Evolutionary conservation across 2,888 invertebrate species (phyloP).

Genomic region (Plutella xylostella): DNA sequence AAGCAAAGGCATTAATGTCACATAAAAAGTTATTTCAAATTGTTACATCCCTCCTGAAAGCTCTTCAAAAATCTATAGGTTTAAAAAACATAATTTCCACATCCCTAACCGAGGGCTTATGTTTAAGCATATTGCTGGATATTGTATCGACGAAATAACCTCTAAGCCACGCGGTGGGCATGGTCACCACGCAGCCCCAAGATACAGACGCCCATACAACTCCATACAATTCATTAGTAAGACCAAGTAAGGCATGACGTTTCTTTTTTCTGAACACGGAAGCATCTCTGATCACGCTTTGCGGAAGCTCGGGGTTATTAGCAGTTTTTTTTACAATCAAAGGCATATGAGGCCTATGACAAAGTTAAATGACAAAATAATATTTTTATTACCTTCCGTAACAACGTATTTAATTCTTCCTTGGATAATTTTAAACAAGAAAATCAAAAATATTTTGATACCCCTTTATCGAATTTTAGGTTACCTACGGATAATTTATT

Average conservation of each 20-base stretch:
- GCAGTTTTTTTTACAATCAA: constrained; percentile 23
- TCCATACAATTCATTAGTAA: constrained; percentile 51
- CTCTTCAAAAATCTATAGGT: constrained; percentile 41
- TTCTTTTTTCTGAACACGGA: constrained; percentile 40
- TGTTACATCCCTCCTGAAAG: constrained; percentile 60
- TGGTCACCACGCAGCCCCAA: constrained; percentile 49
- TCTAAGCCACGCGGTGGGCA: constrained; percentile 48
- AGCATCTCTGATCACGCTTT: constrained; percentile 61
- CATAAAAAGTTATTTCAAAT: constrained; percentile 48
- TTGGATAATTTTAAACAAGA: not conserved
- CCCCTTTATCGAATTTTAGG: not conserved
- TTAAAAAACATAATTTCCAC: constrained; percentile 29
- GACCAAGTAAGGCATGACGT: constrained; percentile 56
- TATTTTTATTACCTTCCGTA: not conserved
- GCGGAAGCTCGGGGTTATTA: constrained; percentile 60
- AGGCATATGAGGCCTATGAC: not conserved
- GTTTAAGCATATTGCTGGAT: constrained; percentile 48
- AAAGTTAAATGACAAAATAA: constrained; percentile 8
- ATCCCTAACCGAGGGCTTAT: constrained; percentile 39
- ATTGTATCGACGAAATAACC: constrained; percentile 33
- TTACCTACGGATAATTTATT: not conserved
- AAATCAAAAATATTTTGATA: too few species aligned
- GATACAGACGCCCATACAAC: constrained; percentile 40
- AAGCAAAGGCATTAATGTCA: constrained; percentile 65
- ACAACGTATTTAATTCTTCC: not conserved